Evolutionary conservation across 2,113 vertebrate genomes (phyloP), one percentile per base, ranked within the genome.

Genomic region (Callorhinus ursinus): DNA sequence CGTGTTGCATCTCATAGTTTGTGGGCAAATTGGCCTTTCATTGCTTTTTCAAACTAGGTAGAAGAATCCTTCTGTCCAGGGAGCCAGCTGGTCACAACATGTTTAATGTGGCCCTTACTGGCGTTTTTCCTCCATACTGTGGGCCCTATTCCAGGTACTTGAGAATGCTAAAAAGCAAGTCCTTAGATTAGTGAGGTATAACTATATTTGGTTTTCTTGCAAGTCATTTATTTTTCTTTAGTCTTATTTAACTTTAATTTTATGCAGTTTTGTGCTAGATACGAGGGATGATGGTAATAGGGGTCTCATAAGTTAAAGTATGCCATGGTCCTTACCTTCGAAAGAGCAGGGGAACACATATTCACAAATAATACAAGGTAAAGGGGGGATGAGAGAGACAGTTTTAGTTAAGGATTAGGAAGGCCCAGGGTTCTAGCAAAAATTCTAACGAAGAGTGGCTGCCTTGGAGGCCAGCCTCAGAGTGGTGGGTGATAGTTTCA

Each of bases 191-290:
- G 59, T 88, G 83, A 88, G 13, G 67, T 88, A 28, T 69, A 61
- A 42, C 22, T 67, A 18, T 36, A 63, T 89, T 53, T 95, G 49
- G 4, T 95, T 96, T 92, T 86, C 82, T 39, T 92, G 28, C 74
- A 80, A 61, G 11, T 51, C 71, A 51, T 82, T 96, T 74, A 59
- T 93, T 77, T 91, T 94, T 67, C 11, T 69, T 82, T 81, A 51
- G 28, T 90, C 51, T 96, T 94, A 81, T 26, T 89, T 76, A 94
- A 63, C 24, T 96, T 92, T 80, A 53, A 80, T 80, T 84, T 74
- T 22, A 46, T 97, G 61, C 46, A 55, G 9, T 86, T 94, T 87
- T 96, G 67, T 89, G 39, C 39, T 84, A 42, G 59, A 59, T 57
- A 80, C 5, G 51, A 95, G 22, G 22, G 3, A 79, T 79, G 57